Base-by-base conservation (phyloP, 1,140 invertebrate species). In the Penaeus chinensis region DNA sequence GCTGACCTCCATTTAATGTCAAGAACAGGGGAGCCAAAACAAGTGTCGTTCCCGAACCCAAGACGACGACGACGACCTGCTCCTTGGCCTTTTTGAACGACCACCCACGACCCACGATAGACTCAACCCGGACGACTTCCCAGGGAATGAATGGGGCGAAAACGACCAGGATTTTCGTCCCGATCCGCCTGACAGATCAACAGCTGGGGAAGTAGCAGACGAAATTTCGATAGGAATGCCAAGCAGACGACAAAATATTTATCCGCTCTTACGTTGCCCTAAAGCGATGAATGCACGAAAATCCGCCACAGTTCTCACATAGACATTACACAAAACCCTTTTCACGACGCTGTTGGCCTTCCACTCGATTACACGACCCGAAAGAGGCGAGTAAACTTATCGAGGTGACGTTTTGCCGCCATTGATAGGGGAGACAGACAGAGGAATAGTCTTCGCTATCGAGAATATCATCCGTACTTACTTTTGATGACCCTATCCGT, bases 401-500 rank as follows among this genome's bases (percentile, higher is more conserved):
- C 18, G 77, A 80, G 84, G 32, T 86, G 84, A 86, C 84, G 84
- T 86, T 86, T 86, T 86, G 77, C 84, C 84, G 86, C 86, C 86
- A 87, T 87, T 87, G 86, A 66, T 37, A 74, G 27, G 27, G 71
- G 42, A 74, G 71, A 74, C 24, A 74, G 71, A 11, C 20, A 37
- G 71, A 74, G 71, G 71, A 37, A 37, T 54, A 54, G 71, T 27
- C 27, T 65, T 66, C 80, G 24, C 77, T 83, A 65, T 37, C 71
- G 78, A 78, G 74, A 63, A 1, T 60, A 78, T 81, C 22, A 77
- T 77, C 82, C 82, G 63, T 89, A 85, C 88, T 89, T 77, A 89
- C 88, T 89, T 89, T 89, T 89, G 84, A 89, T 89, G 84, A 85
- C 88, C 80, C 88, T 85, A 76, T 89, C 88, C 79, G 88, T 89